Base-by-base conservation (phyloP, 2,797 vertebrate genomes). In the Philypnodon macrostomus region DNA sequence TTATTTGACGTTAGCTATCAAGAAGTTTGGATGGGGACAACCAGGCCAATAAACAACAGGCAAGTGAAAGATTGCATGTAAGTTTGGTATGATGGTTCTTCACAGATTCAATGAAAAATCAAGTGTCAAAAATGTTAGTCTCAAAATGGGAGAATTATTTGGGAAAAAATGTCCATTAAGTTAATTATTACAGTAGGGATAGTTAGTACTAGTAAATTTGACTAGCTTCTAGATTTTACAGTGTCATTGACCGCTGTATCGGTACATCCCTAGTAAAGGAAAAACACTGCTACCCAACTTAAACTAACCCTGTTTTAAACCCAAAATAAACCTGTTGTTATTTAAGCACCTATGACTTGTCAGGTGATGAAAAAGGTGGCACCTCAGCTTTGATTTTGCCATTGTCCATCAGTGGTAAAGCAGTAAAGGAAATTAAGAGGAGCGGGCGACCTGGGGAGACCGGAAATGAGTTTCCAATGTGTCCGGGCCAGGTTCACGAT, bases 401-500 rank as follows among this genome's bases (percentile, higher is more conserved):
- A 10, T 37, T 59, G 39, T 49, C 24, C 51, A 14, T 62, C 46
- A 47, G n/a, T 19, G 16, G 46, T 53, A 45, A 44, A 62, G 35
- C 9, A 2, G 34, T 47, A 24, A 55, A 53, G 36, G 39, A 44
- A 53, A 32, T 58, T 42, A 41, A 47, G 44, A 57, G 50, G 26
- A 42, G 34, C 32, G 26, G 60, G 23, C 38, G 21, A 47, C 62
- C 60, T 53, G 53, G 41, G 31, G 75, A 67, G 67, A 67, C 51
- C 67, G 67, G 62, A 72, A 73, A 75, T 67, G 19, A 72, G 58
- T 75, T 73, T 60, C 52, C 37, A 38, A 36, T 54, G 58, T 57
- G 61, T 57, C 49, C 8, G 49, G 46, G 33, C 26, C 49, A 46
- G 58, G 58, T 53, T 67, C 57, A 53, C 37, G 55, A 70, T 65